Conservation (phyloP, 2,797 vertebrate species). For the Borostomias antarcticus region DNA sequence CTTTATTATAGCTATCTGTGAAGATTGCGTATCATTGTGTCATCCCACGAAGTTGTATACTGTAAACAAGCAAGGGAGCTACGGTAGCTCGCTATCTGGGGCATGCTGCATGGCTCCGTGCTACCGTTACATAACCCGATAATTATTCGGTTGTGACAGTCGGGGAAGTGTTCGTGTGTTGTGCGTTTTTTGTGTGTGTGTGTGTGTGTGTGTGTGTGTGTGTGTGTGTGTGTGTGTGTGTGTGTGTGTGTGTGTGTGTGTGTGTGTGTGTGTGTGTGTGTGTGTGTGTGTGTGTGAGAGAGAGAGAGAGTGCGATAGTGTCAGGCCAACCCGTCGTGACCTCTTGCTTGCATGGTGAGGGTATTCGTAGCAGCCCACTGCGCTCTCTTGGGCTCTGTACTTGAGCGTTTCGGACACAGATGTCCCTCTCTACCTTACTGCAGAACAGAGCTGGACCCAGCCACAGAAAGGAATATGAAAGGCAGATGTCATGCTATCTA, state of each 20-base stretch:
- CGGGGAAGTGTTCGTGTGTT: neutral
- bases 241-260: no score
- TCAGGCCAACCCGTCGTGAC: neutral
- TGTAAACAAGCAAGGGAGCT: neutral
- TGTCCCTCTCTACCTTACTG: no score
- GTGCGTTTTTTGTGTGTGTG: no score
- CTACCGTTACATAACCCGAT: constrained; percentile 32
- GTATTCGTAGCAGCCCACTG: neutral
- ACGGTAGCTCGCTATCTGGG: constrained; percentile 20
- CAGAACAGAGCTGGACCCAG: no score
- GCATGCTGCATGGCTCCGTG: constrained; percentile 20
- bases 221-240: no score
- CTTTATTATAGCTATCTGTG: neutral
- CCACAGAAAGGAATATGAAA: neutral
- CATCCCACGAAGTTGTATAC: neutral
- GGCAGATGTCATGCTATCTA: neutral
- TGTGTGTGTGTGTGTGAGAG: no score
- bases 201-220: no score
- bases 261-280: no score
- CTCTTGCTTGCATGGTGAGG: neutral
- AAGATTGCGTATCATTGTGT: neutral
- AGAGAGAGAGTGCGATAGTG: no score
- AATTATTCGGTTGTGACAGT: constrained; percentile 30
- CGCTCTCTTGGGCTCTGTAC: no score
- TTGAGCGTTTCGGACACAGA: no score